Conservation (phyloP, 2,888 invertebrate species). For the Cyrtodaria siliqua region DNA sequence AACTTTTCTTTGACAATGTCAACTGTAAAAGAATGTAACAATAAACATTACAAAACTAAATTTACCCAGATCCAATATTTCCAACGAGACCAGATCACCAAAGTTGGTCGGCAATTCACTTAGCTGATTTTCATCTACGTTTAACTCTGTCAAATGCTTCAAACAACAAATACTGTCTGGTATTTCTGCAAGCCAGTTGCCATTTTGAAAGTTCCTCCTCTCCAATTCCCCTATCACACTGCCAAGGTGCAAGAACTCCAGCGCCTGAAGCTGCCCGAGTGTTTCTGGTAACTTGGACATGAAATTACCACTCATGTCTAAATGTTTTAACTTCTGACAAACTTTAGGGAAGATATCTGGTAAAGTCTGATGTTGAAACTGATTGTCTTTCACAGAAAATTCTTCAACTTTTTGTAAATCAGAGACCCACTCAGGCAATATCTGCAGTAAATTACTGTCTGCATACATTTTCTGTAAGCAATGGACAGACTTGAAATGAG, state of each 20-base stretch:
- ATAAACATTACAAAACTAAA: neutral
- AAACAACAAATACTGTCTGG: slow-evolving; percentile 75
- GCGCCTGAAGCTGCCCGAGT: slow-evolving; percentile 69
- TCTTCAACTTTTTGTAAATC: slow-evolving; percentile 63
- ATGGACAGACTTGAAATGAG: slow-evolving; percentile 61
- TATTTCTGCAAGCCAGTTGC: slow-evolving; percentile 78
- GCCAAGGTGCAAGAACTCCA: slow-evolving; percentile 78
- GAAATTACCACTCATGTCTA: slow-evolving; percentile 79
- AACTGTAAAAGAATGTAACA: neutral
- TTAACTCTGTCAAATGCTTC: slow-evolving; percentile 66
- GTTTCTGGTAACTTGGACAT: slow-evolving; percentile 75
- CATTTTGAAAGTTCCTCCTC: slow-evolving; percentile 80
- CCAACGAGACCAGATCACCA: slow-evolving; percentile 76
- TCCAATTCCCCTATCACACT: slow-evolving; percentile 80
- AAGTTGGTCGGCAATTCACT: slow-evolving; percentile 75
- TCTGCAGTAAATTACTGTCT: slow-evolving; percentile 68
- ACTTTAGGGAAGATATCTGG: slow-evolving; percentile 65
- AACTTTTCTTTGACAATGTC: neutral
- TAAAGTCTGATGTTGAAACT: slow-evolving; percentile 64
- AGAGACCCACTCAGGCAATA: slow-evolving; percentile 73
- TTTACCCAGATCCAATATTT: slow-evolving; percentile 80
- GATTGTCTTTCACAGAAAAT: slow-evolving; percentile 74
- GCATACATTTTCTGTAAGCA: slow-evolving; percentile 69
- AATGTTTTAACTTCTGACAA: slow-evolving; percentile 64
- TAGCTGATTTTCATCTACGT: slow-evolving; percentile 81